These are phyloP conservation scores for Sylvilagus floridanus DNA, from an alignment of 2,797 vertebrate species.

Conservation along the genomic window DNA sequence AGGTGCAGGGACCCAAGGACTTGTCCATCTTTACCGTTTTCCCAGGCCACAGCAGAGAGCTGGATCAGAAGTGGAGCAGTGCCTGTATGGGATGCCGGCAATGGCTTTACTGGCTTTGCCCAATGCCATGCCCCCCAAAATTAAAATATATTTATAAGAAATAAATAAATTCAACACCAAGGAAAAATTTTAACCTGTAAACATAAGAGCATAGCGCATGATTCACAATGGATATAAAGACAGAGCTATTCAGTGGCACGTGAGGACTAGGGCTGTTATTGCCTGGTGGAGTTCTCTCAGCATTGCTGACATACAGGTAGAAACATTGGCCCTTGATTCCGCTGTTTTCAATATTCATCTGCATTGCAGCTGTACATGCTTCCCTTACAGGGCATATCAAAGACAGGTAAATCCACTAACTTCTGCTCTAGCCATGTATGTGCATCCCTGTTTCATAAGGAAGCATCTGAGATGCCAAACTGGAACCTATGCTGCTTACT, in stretches of 20 bases:
- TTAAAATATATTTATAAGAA: too few relatives aligned
- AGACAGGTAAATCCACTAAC: too few relatives aligned
- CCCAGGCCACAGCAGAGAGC: too few relatives aligned
- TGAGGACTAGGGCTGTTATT: fast-evolving
- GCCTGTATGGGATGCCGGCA: too few relatives aligned
- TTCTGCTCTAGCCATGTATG: not conserved
- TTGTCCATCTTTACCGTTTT: too few relatives aligned
- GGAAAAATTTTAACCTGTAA: not conserved
- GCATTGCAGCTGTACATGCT: not conserved
- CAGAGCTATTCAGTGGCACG: too few relatives aligned
- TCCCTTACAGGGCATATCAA: not conserved
- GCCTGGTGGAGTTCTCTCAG: not conserved
- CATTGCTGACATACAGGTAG: not conserved
- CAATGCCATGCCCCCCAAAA: too few relatives aligned
- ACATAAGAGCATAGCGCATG: not conserved
- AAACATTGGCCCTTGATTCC: not conserved
- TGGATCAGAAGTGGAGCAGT: too few relatives aligned
- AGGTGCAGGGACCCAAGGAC: too few relatives aligned
- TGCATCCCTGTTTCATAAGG: not conserved
- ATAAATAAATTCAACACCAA: not conserved
- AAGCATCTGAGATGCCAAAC: not conserved
- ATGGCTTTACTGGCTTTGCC: too few relatives aligned
- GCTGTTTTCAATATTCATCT: not conserved
- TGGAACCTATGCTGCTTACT: not conserved
- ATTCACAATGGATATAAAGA: too few relatives aligned